These are phyloP conservation scores for Ciconia maguari DNA, from an alignment of 2,113 vertebrate genomes.

Conservation along the genomic window DNA sequence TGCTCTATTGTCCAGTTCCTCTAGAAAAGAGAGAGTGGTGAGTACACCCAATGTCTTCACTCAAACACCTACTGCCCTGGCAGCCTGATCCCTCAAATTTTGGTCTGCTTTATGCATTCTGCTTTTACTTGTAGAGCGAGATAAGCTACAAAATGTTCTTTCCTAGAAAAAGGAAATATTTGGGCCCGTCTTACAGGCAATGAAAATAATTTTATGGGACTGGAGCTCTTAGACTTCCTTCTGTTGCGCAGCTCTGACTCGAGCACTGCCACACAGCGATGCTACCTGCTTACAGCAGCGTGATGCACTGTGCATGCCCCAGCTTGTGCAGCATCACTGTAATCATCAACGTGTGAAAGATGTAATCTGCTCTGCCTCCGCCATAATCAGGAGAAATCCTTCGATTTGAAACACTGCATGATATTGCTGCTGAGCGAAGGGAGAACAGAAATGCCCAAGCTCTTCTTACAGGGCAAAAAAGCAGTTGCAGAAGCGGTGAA, in stretches of 20 bases:
- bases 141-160: background rate
- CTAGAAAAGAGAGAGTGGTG: background rate
- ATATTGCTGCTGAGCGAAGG: background rate
- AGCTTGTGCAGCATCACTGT: background rate
- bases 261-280: fast-evolving
- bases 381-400: background rate
- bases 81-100: background rate
- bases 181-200: background rate
- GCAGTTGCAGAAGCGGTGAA: background rate
- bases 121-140: background rate
- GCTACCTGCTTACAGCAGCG: background rate
- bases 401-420: background rate
- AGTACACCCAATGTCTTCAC: background rate
- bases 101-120: background rate
- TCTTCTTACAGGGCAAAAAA: background rate
- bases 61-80: too few relatives aligned
- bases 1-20: background rate
- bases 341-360: background rate
- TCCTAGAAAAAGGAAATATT: background rate
- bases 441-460: background rate
- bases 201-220: background rate
- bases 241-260: background rate
- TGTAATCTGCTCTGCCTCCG: background rate
- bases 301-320: fast-evolving
- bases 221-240: background rate